Base-by-base conservation (phyloP, 2,888 invertebrate genomes). In the Drosophila sordidula region DNA sequence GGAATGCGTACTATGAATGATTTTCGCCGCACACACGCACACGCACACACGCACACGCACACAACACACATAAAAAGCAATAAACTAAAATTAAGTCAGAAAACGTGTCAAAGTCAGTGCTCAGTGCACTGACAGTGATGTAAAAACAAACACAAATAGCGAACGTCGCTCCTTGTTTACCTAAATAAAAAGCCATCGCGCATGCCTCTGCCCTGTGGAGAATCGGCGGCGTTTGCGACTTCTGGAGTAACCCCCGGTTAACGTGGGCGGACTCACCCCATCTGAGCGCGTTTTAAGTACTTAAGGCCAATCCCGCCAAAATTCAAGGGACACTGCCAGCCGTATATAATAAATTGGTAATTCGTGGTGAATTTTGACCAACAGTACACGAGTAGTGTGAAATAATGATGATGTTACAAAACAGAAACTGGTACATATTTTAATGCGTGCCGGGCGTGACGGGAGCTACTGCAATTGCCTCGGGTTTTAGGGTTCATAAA, bases 41-140 rank as follows among this genome's bases (percentile, higher is more conserved):
- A n/a, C n/a, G n/a, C n/a, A n/a, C n/a, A n/a, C n/a, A n/a, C n/a
- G n/a, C n/a, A n/a, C n/a, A n/a, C n/a, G n/a, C n/a, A 18, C 18
- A 18, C 18, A 18, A 2, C 18, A 18, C 49, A 49, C 44, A 50
- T 63, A 77, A 78, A 87, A 90, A 85, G 83, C 87, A 90, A 90
- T 90, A 90, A 91, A 89, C 83, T 89, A 85, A 90, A 90, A 90
- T 90, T 89, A 90, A 89, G 80, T 86, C 81, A 81, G 82, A 90
- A 85, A 90, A 90, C 91, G 91, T 91, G 91, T 91, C 91, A 91
- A 90, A 90, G 90, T 90, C 90, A 90, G 88, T 80, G 75, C 90
- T 89, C 80, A 90, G 75, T 68, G 80, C 80, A 78, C 76, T 83
- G 86, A 85, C 89, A 87, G 78, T 78, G 84, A 84, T 70, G 89